Conservation (phyloP, 92 coral and sea anemone genomes). For the Zoanthus sociatus region DNA sequence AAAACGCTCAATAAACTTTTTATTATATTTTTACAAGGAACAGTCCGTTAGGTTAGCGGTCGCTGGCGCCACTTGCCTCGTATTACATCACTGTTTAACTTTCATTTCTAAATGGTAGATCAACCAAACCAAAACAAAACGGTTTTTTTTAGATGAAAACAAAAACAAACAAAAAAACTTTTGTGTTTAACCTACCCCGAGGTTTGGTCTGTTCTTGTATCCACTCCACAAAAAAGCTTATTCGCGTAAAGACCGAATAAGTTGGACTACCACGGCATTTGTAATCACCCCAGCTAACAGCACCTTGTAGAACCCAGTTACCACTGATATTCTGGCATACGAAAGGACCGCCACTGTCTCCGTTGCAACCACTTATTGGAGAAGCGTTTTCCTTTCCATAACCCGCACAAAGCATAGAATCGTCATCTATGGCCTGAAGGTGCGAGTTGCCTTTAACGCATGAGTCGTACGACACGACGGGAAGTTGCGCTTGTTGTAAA, state of each 20-base stretch:
- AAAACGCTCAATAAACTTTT: too few species aligned
- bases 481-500: slow-evolving; percentile 55
- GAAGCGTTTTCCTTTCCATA: slow-evolving; percentile 40
- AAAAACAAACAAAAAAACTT: too few species aligned
- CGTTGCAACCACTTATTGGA: slow-evolving; percentile 74
- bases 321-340: slow-evolving; percentile 68
- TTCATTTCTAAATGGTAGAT: too few species aligned
- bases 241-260: slow-evolving; percentile 77
- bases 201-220: slow-evolving; percentile 59
- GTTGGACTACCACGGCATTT: slow-evolving; percentile 66
- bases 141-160: too few species aligned
- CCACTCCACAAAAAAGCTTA: slow-evolving; percentile 83
- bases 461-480: slow-evolving; percentile 50
- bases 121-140: too few species aligned
- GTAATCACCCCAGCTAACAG: slow-evolving; percentile 91
- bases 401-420: slow-evolving; percentile 73
- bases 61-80: too few species aligned
- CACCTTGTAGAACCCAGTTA: slow-evolving; percentile 83
- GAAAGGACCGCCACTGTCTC: slow-evolving; percentile 91
- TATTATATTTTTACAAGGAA: too few species aligned
- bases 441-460: slow-evolving; percentile 58
- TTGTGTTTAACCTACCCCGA: slow-evolving; percentile 34
- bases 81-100: too few species aligned
- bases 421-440: slow-evolving; percentile 48
- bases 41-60: too few species aligned